Evolutionary conservation across 2,113 vertebrate genomes (phyloP).

Genomic region (Phoenicopterus ruber): DNA sequence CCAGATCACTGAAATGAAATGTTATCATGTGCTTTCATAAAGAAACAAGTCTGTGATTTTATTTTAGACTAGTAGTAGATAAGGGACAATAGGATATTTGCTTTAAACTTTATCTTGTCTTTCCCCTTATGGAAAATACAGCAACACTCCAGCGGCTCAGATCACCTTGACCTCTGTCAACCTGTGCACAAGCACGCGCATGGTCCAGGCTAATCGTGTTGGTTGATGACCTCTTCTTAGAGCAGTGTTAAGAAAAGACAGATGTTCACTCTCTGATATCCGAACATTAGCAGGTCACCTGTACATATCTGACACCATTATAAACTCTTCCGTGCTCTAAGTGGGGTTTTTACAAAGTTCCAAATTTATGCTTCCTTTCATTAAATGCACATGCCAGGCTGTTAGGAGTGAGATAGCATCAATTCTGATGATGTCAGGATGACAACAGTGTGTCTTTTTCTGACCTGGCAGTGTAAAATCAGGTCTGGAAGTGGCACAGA

Average conservation of each 20-base stretch:
- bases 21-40: background rate
- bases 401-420: background rate
- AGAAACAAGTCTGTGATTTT: background rate
- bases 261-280: background rate
- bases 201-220: background rate
- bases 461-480: background rate
- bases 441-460: background rate
- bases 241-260: background rate
- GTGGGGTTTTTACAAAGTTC: background rate
- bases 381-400: background rate
- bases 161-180: background rate
- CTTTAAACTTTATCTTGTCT: background rate
- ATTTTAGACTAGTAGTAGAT: background rate
- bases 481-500: background rate
- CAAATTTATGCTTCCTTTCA: background rate
- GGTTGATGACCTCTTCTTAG: background rate
- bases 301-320: fast-evolving
- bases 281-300: background rate
- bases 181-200: background rate
- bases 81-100: background rate
- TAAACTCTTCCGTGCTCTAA: background rate
- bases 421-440: background rate
- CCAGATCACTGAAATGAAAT: background rate
- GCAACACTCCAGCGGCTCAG: background rate
- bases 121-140: background rate